phyloP scores from a whole-genome alignment of 64 coral and sea anemone genomes.

The Montipora cactus region DNA sequence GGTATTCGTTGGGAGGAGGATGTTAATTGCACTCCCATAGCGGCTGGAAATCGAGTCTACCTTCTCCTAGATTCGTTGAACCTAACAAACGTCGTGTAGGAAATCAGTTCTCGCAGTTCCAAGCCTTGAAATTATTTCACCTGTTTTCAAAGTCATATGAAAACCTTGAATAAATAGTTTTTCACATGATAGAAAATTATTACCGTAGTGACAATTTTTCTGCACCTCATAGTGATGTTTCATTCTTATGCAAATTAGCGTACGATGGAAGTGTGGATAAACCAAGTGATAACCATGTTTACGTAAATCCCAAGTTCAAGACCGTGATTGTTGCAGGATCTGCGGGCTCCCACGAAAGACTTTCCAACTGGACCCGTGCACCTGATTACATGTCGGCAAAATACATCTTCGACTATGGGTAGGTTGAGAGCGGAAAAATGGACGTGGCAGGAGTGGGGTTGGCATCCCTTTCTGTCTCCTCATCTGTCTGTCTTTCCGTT shows the following conservation, averaged over 20 bases:
- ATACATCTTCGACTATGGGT: slow-evolving; percentile 87
- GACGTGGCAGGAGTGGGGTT: neutral
- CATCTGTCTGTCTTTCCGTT: too few species aligned
- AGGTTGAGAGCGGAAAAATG: neutral
- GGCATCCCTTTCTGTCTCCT: neutral
- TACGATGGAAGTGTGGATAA: slow-evolving; percentile 44
- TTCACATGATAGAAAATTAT: too few species aligned
- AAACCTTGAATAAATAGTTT: too few species aligned
- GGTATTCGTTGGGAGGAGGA: too few species aligned
- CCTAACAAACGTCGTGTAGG: too few species aligned
- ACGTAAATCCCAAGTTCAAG: slow-evolving; percentile 81
- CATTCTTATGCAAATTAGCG: slow-evolving; percentile 24
- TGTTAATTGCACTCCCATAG: too few species aligned
- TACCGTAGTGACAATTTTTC: too few species aligned
- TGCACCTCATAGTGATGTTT: neutral
- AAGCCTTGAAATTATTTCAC: too few species aligned
- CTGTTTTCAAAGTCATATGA: too few species aligned
- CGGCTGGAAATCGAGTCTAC: too few species aligned
- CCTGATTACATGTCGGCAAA: slow-evolving; percentile 69
- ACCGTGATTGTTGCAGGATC: slow-evolving; percentile 87
- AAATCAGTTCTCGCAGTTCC: too few species aligned
- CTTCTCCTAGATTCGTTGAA: too few species aligned
- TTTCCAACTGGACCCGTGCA: slow-evolving; percentile 73
- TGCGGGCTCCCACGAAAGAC: slow-evolving; percentile 80
- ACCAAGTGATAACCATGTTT: slow-evolving; percentile 50